Evolutionary conservation across 2,797 vertebrate genomes (phyloP), one percentile per base, ranked within the genome.

Genomic region (Buceros bicornis): DNA sequence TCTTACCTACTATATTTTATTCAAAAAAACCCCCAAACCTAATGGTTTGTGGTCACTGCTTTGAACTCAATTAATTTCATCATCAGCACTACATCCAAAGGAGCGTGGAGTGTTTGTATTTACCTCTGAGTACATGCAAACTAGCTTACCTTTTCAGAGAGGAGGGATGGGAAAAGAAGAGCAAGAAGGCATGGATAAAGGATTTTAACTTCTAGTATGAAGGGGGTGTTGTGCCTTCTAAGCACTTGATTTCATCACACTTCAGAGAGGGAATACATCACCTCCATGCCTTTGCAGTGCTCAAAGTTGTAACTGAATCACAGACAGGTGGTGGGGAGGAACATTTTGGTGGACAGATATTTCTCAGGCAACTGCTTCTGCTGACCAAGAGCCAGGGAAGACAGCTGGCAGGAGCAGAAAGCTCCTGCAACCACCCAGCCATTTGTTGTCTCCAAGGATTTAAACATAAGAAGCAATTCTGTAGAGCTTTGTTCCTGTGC

Each of bases 221-320:
- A 96, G 29, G 50, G 62, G 13, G 79, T 96, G 92, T 96, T 95
- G 92, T 51, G 85, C 91, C 95, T 95, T 95, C 95, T 96, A 76
- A 93, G 94, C 96, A 97, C 97, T 97, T 96, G 89, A 97, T 97
- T 98, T 97, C 62, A 91, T 96, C 95, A 94, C 47, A 37, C 89
- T 95, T 93, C 1, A 47, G 45, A 45, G 45, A 45, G 45, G 19
- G 45, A 15, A 45, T 45, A 45, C 37, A 40, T 40, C 79, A 92
- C 88, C 70, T 95, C 79, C 92, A 81, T 95, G 93, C 67, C 77
- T 83, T 96, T 90, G 86, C 72, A 66, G 62, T 74, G 93, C 94
- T 98, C 89, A 95, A 94, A 97, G 95, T 93, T 89, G 95, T 95
- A 97, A 97, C 93, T 1, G n/a, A 97, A 96, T 92, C 95, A 88